These are phyloP conservation scores for Trichomalopsis sarcophagae DNA, from an alignment of 1,140 invertebrate genomes.

Conservation along the genomic window DNA sequence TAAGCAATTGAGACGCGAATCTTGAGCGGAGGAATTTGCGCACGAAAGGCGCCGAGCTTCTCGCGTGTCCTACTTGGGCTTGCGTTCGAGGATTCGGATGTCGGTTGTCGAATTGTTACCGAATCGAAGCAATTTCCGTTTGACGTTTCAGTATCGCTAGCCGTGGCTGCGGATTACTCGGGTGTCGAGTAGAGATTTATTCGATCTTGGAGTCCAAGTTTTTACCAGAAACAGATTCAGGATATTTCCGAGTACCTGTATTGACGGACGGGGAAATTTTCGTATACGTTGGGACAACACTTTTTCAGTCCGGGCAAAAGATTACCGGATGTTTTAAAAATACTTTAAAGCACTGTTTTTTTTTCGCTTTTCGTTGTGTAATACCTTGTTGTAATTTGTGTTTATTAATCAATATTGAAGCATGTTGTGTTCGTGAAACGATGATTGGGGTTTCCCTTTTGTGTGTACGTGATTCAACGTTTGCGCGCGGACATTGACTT, in stretches of 20 bases:
- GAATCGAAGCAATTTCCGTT: background rate
- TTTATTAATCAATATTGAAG: constrained; percentile 28
- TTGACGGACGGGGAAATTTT: too few species aligned
- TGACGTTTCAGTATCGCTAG: background rate
- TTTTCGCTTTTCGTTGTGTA: background rate
- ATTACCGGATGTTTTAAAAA: too few species aligned
- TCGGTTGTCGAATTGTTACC: background rate
- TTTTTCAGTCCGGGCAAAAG: too few species aligned
- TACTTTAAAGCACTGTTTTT: background rate
- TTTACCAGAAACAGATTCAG: background rate
- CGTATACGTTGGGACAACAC: too few species aligned
- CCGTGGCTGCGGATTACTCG: too few species aligned
- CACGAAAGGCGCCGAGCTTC: background rate
- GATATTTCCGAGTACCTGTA: too few species aligned
- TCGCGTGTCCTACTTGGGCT: background rate
- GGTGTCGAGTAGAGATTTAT: too few species aligned
- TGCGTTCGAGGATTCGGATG: too few species aligned
- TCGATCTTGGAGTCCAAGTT: background rate
- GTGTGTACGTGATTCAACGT: background rate
- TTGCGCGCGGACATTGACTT: constrained; percentile 34
- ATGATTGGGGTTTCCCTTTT: background rate
- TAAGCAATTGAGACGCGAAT: constrained; percentile 14
- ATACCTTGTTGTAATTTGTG: background rate
- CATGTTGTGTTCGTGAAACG: constrained; percentile 36
- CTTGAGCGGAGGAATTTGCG: background rate